Base-by-base conservation (phyloP, 2,113 vertebrate genomes). In the Neodontobutis hainanensis region DNA sequence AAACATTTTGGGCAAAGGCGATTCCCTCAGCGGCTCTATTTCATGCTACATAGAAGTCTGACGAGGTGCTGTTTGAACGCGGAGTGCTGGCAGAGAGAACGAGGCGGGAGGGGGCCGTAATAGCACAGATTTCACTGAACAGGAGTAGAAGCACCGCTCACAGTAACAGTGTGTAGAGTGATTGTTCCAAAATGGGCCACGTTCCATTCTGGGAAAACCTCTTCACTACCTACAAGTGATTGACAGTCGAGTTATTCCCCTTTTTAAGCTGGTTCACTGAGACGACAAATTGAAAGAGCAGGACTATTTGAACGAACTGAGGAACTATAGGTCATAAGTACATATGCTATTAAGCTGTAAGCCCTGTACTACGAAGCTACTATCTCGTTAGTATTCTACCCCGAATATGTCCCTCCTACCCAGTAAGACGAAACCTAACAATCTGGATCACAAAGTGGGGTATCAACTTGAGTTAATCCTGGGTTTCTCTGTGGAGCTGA, bases 21-120 rank as follows among this genome's bases (percentile, higher is more conserved):
- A 78, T 73, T 75, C 67, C 72, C 84, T 60, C 4, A 53, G 73
- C 73, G 75, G 58, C 50, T 73, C 38, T 65, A 56, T 78, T 80
- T 83, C 81, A 75, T 77, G 66, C 65, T 75, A 51, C 70, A 55
- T 12, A 72, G 78, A 72, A 67, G 51, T 75, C 51, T 59, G 56
- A 58, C 58, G 70, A 51, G 38, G 27, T 38, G 14, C 61, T 74
- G 63, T 81, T 75, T 79, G 80, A 79, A 74, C 38, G 38, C 38
- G 5, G 5, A 36, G 32, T 58, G 42, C 48, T 73, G 64, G 73
- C 59, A 60, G 62, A 65, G 47, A 60, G 74, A 51, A 53, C 32
- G 0, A 61, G 57, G 68, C 59, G 68, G 8, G 10, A 6, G 5
- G 70, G 51, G 44, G 4, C 12, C 44, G 47, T 77, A 75, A 81